Base-by-base conservation (phyloP, 2,888 invertebrate species). In the Xestia ashworthii region DNA sequence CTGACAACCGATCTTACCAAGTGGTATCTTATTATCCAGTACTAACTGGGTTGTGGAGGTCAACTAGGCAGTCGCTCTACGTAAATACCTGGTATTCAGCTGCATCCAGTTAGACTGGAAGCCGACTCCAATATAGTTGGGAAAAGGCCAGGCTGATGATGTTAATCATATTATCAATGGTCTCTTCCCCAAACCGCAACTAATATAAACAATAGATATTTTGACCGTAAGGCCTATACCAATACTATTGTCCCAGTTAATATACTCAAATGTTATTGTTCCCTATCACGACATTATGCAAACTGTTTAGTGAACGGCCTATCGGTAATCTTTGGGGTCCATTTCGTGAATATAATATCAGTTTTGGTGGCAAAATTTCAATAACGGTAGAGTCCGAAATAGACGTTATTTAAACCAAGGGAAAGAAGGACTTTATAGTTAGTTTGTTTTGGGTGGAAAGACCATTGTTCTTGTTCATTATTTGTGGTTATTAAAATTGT, bases 291-390 rank as follows among this genome's bases (percentile, higher is more conserved):
- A 58, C 55, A 87, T 87, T 87, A 87, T 88, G 87, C 83, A 87
- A 87, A 87, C 87, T 86, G 83, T 82, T 83, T 76, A 83, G 69
- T 16, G 50, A 77, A 76, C 68, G 76, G 73, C 74, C 74, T 78
- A 83, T 80, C 87, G 53, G 77, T 87, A 85, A 87, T 87, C 88
- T 88, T 88, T 78, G 50, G 81, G 78, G 85, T 78, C 71, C 80
- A 76, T 85, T 81, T 38, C 64, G 68, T 67, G 89, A 85, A 83
- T 83, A 88, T 81, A 79, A 85, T 87, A 82, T 81, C 68, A 81
- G 78, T 79, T 83, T 78, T 53, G 77, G 74, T 85, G 71, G 9
- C 69, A 58, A 55, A 80, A 85, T 85, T 87, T 83, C 85, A 87
- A 83, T 88, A 85, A 82, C 76, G 67, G 71, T 22, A 11, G n/a